Evolutionary conservation across 1,140 invertebrate species (phyloP), one percentile per base, ranked within the genome.

Genomic region (Zaprionus davidi): DNA sequence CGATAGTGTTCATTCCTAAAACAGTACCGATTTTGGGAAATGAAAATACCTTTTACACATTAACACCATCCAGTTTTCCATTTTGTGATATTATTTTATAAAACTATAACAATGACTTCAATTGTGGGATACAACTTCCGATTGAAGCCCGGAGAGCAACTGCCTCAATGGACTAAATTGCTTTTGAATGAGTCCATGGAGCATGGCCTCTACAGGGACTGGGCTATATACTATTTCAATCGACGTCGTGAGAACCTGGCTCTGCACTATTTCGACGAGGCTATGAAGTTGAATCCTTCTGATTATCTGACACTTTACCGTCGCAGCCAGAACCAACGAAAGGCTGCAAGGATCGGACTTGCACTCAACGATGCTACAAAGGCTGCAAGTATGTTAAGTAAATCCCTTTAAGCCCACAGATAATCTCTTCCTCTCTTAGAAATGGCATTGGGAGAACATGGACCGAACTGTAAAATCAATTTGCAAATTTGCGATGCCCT

Each of bases 401-500:
- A 17, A 46, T 46, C 17, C 1, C 7, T 5, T 12, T 41, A 6
- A n/a, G 15, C 0, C 5, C 5, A 17, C 41, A 46, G 41, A 46
- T 3, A 46, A 46, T 17, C 31, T 34, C 7, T 7, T 34, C 1
- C 2, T 63, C 31, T 34, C 31, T 28, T 31, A 88, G 84, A 58
- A 12, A 70, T 88, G 20, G 78, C 76, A 3, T 3, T 15, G 2
- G 5, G 7, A 1, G n/a, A 38, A 12, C 36, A 28, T 6, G 81
- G 85, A 1, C 66, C 69, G 1, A 79, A 75, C 58, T 76, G 71
- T 7, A 41, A 34, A 0, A 90, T 91, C 2, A 84, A 91, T 63
- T 24, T 88, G 38, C 81, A 90, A 64, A 82, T 90, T 11, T 92
- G 91, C 22, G 84, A 91, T 67, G 90, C 82, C 0, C 69, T 92